These are phyloP conservation scores for Polyodon spathula DNA, from an alignment of 2,113 vertebrate genomes.

Conservation along the genomic window DNA sequence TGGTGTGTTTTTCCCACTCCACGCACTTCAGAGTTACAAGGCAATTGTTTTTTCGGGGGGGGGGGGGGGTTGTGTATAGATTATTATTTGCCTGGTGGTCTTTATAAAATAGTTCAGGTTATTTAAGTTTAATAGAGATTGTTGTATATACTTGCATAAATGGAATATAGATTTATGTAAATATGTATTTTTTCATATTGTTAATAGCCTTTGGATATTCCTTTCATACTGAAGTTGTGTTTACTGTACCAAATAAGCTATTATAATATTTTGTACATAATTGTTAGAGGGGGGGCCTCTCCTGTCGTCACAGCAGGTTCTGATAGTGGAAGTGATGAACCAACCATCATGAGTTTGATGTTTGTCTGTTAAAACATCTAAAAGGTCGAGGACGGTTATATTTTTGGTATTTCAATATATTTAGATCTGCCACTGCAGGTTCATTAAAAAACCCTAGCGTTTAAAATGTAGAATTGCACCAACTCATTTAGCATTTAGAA, in stretches of 20 bases:
- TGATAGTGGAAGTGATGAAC: too few species aligned
- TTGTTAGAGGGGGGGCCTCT: background rate
- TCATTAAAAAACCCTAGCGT: too few species aligned
- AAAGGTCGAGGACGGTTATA: too few species aligned
- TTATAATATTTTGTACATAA: background rate
- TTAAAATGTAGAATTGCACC: too few species aligned
- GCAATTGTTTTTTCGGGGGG: constrained; percentile 49
- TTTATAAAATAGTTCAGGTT: constrained; percentile 62
- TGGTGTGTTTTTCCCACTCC: constrained; percentile 36
- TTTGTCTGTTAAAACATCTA: too few species aligned
- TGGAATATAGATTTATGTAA: constrained; percentile 52
- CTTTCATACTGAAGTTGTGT: background rate
- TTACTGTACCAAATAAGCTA: constrained; percentile 3
- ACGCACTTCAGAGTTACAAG: constrained; percentile 51
- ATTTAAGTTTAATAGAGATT: constrained; percentile 74
- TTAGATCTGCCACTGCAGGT: too few species aligned
- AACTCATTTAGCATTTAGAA: too few species aligned
- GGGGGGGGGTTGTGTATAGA: constrained; percentile 68
- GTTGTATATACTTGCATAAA: constrained; percentile 71
- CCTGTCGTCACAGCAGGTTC: too few species aligned
- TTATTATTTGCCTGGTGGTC: constrained; percentile 59
- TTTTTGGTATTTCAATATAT: too few species aligned
- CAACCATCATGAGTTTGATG: too few species aligned
- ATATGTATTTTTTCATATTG: constrained; percentile 59
- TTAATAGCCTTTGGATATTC: background rate